Conservation (phyloP, 1,140 invertebrate genomes). For the Philotrypesis tridentata region DNA sequence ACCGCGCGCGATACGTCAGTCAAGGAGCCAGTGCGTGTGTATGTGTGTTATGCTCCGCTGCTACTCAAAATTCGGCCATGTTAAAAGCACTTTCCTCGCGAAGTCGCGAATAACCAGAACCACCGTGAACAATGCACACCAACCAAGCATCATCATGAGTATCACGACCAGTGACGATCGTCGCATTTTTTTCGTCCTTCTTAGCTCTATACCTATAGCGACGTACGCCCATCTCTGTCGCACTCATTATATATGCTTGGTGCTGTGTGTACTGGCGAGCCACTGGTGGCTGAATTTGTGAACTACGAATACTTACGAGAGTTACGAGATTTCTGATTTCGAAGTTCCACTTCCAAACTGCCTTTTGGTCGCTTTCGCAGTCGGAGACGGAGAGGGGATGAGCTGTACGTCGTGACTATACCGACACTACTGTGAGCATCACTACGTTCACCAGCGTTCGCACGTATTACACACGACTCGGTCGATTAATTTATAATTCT, state of each 20-base stretch:
- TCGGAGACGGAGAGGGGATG: too few species aligned
- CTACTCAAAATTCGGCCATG: conserved; percentile 44
- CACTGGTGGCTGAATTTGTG: not conserved
- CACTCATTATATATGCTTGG: not conserved
- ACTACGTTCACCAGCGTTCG: too few species aligned
- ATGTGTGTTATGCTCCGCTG: not conserved
- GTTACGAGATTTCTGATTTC: too few species aligned
- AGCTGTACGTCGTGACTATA: too few species aligned
- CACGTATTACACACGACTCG: too few species aligned
- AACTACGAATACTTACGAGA: not conserved
- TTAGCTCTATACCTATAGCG: too few species aligned
- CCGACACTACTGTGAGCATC: too few species aligned
- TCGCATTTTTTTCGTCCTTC: conserved; percentile 27
- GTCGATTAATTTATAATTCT: too few species aligned
- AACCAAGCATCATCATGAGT: not conserved
- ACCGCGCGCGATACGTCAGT: not conserved
- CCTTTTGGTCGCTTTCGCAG: too few species aligned
- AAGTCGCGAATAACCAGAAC: too few species aligned
- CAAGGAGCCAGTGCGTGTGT: not conserved
- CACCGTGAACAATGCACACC: not conserved
- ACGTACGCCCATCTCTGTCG: not conserved
- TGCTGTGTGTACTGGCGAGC: not conserved
- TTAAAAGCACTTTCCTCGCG: conserved; percentile 9
- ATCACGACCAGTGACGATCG: conserved; percentile 15
- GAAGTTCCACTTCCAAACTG: too few species aligned